Evolutionary conservation across 2,888 invertebrate species (phyloP).

Genomic region (Lasius fuliginosus): DNA sequence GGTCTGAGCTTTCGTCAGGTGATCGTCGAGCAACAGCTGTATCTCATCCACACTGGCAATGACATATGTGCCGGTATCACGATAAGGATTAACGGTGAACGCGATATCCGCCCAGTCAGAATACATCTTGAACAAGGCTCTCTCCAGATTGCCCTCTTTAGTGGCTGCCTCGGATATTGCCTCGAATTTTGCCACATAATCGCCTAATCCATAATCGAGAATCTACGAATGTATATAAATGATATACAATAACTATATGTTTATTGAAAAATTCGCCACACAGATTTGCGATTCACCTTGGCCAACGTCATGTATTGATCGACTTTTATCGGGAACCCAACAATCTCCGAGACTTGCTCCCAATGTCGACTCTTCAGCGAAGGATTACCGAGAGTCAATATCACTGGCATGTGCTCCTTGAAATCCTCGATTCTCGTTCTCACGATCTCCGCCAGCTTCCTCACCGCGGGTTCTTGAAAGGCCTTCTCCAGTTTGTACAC

Average conservation of each 20-base stretch:
- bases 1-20: constrained; percentile 98
- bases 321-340: constrained; percentile 96
- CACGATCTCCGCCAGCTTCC: constrained; percentile 90
- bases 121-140: constrained; percentile 95
- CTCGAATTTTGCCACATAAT: constrained; percentile 96
- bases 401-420: constrained; percentile 95
- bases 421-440: constrained; percentile 94
- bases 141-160: constrained; percentile 97
- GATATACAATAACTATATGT: neutral
- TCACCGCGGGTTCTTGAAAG: constrained; percentile 91
- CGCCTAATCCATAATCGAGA: constrained; percentile 95
- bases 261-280: neutral
- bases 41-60: constrained; percentile 97
- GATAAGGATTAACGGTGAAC: constrained; percentile 91
- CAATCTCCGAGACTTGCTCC: constrained; percentile 97
- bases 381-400: constrained; percentile 97
- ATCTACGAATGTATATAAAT: constrained; percentile 80
- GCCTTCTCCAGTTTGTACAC: constrained; percentile 96
- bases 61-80: constrained; percentile 96
- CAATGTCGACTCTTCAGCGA: constrained; percentile 97
- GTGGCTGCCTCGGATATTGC: constrained; percentile 97
- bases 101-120: constrained; percentile 95
- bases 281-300: constrained; percentile 88
- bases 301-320: constrained; percentile 94
- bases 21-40: constrained; percentile 96